Percentiles rank a stretch among this genome's conserved stretches.
Evolutionary conservation across 1,140 invertebrate species (phyloP).

Genomic region (Aphelinus atriplicis): DNA sequence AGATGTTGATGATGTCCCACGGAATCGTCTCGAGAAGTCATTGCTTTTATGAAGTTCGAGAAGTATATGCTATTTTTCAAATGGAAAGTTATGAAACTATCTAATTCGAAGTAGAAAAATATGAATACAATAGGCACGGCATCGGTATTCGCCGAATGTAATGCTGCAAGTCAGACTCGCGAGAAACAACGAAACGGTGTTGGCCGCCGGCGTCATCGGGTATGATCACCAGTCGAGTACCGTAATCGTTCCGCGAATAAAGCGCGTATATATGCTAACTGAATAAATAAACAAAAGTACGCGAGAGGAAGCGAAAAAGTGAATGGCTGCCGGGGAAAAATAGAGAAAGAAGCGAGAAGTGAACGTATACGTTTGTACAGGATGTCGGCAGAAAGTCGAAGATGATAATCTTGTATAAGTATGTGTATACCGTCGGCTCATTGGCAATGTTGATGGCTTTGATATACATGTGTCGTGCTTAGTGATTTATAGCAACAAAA

Average conservation of each 20-base stretch:
- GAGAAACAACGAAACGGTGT: conserved; percentile 17
- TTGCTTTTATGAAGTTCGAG: too few relatives aligned
- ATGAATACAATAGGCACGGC: too few relatives aligned
- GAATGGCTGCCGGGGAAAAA: conserved; percentile 22
- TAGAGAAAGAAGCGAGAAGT: conserved; percentile 15
- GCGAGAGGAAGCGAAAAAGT: conserved; percentile 14
- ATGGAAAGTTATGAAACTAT: too few relatives aligned
- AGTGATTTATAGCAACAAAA: conserved; percentile 6
- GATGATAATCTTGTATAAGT: conserved; percentile 33
- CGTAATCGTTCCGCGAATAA: conserved; percentile 26
- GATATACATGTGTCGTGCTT: background rate
- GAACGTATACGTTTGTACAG: conserved; percentile 12
- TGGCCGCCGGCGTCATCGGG: conserved; percentile 3
- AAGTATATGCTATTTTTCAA: too few relatives aligned
- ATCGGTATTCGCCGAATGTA: background rate
- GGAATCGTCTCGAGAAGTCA: too few relatives aligned
- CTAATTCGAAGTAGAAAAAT: too few relatives aligned
- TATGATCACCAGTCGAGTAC: background rate
- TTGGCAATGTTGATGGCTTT: conserved; percentile 25
- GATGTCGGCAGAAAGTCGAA: conserved; percentile 22
- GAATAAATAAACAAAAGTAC: conserved; percentile 29
- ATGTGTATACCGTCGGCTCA: conserved; percentile 16
- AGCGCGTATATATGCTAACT: too few relatives aligned
- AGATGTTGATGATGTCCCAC: too few relatives aligned
- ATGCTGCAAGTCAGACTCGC: background rate